Percentiles rank a stretch among this genome's conserved stretches.
Conservation (phyloP, 2,888 invertebrate genomes). For the Noctua janthina region DNA sequence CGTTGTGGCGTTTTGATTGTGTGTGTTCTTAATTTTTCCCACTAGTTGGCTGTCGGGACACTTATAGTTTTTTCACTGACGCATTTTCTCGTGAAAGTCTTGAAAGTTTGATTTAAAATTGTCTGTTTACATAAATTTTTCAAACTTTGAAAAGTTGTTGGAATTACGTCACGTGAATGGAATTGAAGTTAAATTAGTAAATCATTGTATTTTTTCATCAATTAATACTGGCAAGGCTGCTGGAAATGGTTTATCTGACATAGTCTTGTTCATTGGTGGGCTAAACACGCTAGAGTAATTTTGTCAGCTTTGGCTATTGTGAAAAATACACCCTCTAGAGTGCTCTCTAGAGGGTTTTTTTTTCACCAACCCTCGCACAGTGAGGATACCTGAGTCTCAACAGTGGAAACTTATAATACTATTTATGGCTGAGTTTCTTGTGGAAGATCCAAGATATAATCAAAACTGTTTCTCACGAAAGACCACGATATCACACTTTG, state of each 20-base stretch:
- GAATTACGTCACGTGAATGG: background rate
- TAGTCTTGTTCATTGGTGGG: background rate
- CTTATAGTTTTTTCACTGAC: background rate
- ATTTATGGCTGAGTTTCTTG: no score
- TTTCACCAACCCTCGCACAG: no score
- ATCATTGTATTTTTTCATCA: background rate
- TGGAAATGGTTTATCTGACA: background rate
- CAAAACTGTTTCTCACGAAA: background rate
- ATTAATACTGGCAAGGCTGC: background rate
- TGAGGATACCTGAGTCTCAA: background rate
- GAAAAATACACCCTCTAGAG: no score
- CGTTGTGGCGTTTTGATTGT: no score
- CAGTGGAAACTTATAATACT: background rate
- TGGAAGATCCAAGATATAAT: background rate
- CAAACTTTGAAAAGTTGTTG: background rate
- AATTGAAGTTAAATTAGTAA: no score
- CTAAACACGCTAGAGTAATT: background rate
- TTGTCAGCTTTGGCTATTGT: background rate
- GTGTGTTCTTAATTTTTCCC: background rate
- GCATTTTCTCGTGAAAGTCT: background rate
- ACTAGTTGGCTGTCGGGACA: background rate
- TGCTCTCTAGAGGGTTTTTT: no score
- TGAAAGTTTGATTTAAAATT: background rate
- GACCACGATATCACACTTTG: background rate
- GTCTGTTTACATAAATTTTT: background rate